Evolutionary conservation across 2,113 vertebrate genomes (phyloP), one percentile per base, ranked within the genome.

Genomic region (Dinomys branickii): DNA sequence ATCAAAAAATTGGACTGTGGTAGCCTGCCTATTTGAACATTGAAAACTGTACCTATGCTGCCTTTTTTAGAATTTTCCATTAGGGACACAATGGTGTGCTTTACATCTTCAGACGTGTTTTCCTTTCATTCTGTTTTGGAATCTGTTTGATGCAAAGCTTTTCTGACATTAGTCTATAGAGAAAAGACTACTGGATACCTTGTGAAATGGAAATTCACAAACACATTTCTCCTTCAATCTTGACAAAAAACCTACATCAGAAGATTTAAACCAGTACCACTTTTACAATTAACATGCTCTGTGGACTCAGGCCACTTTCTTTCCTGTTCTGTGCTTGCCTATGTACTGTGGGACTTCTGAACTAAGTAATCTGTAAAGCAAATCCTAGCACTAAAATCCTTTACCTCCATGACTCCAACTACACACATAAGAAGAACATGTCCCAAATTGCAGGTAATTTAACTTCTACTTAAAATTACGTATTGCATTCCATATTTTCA

Each of bases 201-300:
- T 88, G 75, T 77, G 69, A 94, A 86, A 90, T 30, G 20, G 33
- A 97, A 94, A 94, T 85, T 94, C 87, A 94, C 67, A 96, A 97
- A 82, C 35, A 67, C 20, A 33, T 30, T 38, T 85, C 93, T 77
- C 19, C 44, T 77, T 83, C 67, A 94, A 56, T 91, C 77, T 92
- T 96, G 77, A 73, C 85, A 96, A 96, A 92, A 96, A 96, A 92
- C 77, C 30, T 19, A 38, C 41, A 85, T 93, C 44, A 59, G 63
- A 44, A 65, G 44, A 87, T 54, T 69, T 93, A 85, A 59, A 19
- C 14, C 67, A 88, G 28, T 96, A 65, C 61, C 84, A 87, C 38
- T 78, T 54, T 80, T 86, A 61, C 50, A 54, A 69, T 75, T 93
- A 93, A 84, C 90, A 85, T 41, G 58, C 80, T 87, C 0, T 59